Evolutionary conservation across 2,113 vertebrate species (phyloP), one percentile per base, ranked within the genome.

Genomic region (Lophura nycthemera): DNA sequence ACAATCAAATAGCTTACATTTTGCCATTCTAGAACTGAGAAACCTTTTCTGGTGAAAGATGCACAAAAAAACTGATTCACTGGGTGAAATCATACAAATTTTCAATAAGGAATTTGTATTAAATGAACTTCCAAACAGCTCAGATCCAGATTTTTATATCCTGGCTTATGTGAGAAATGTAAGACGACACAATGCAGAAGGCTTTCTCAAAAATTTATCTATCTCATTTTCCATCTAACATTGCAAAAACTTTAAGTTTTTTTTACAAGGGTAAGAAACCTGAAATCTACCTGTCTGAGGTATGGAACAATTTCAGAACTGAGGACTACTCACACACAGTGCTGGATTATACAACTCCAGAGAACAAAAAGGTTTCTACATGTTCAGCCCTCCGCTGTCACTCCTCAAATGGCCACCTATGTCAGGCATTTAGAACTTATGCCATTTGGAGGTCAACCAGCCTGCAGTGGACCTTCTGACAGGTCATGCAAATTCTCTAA

Each of bases 201-300:
- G 3, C 6, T 70, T 47, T 5, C 2, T 4, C 3, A 7, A 43
- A 34, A 43, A 47, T 34, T 30, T 7, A 47, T 50, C 36, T 3
- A n/a, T 54, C 19, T 70, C 60, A 65, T 2, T 10, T 42, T 50
- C n/a, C 27, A 22, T 40, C 12, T 7, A 48, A 56, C 30, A 21
- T 7, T 29, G 20, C 4, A 65, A 48, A 1, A 30, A 11, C 52
- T 19, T 32, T 48, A 11, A 45, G 2, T 11, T 4, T 5, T 3
- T 80, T 48, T 61, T 32, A 10, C 36, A 63, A 63, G 4, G 21
- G 13, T 76, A 42, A 57, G 20, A 67, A 40, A 42, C 3, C 4
- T 40, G 50, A 16, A 21, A 34, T 60, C n/a, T 65, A 48, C 4
- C 21, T 59, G 21, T n/a, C 7, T 25, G 60, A 60, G 60, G 14